Base-by-base conservation (phyloP, 2,888 invertebrate species). In the Portevinia maculata region DNA sequence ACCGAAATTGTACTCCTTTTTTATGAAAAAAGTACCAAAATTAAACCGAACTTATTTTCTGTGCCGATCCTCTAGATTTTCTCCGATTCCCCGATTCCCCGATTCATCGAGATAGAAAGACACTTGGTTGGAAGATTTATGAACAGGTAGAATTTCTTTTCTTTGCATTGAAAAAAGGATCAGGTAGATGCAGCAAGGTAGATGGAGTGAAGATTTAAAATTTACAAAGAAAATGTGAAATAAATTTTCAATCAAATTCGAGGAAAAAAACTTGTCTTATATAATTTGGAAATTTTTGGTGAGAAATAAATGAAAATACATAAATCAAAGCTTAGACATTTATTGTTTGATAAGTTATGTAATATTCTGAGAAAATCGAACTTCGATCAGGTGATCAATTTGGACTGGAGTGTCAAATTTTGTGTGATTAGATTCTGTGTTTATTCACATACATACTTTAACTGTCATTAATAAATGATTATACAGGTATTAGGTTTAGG, bases 111-210 rank as follows among this genome's bases (percentile, higher is more conserved):
- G 11, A 5, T 37, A n/a, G 37, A 44, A 9, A 11, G 30, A 6
- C 65, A 65, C 53, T 21, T 19, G 24, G 17, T 69, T 75, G 75
- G 17, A 75, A 79, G 75, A 79, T 74, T 79, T 62, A 79, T 71
- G 73, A 78, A 39, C 84, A 84, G 78, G 75, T 84, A 84, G 78
- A 79, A 79, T 57, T 79, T 73, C 55, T 71, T 84, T 78, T 81
- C 84, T 65, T 44, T 46, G 17, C 3, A 50, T 59, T 55, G 67
- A 19, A 69, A 32, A 44, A 24, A 75, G 57, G 70, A 67, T 74
- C 69, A 69, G 74, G 74, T 79, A 74, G 48, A 11, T 50, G 24
- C 32, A 30, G 21, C 24, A 7, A 1, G 1, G 48, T 24, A 13
- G 50, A 50, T 41, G 52, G 34, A 67, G 44, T 44, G 48, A 62